Conservation (phyloP, 2,113 vertebrate species). For the Grus americana region DNA sequence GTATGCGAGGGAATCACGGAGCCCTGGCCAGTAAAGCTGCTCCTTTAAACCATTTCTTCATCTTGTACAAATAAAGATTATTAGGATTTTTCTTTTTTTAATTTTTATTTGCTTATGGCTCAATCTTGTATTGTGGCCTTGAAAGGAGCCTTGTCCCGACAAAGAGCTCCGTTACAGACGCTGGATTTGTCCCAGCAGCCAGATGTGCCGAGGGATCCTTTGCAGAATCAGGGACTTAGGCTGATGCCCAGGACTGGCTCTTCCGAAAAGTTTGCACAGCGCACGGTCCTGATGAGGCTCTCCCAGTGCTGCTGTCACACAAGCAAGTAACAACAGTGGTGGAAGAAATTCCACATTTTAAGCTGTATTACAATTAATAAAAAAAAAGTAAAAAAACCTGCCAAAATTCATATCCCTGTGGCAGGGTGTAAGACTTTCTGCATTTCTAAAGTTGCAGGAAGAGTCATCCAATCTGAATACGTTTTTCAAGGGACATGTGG, state of each 20-base stretch:
- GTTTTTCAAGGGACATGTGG: not conserved
- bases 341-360: not conserved
- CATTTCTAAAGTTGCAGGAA: not conserved
- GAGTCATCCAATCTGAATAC: not conserved
- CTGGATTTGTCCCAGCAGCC: not conserved
- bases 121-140: not conserved
- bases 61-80: not conserved
- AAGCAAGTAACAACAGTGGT: not conserved
- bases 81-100: not conserved
- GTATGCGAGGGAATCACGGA: not conserved
- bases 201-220: not conserved
- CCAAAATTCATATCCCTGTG: not conserved
- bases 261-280: not conserved
- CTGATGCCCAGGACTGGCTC: not conserved
- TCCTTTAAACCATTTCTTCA: not conserved
- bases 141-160: not conserved
- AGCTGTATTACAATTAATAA: not conserved
- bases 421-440: not conserved
- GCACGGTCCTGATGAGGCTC: not conserved
- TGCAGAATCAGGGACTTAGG: not conserved
- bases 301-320: not conserved
- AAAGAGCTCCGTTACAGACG: not conserved
- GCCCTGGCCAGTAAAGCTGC: not conserved
- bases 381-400: not conserved
- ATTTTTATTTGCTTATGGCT: not conserved